phyloP scores from a whole-genome alignment of 2,888 invertebrate genomes.

The Tetrapedia diversipes region DNA sequence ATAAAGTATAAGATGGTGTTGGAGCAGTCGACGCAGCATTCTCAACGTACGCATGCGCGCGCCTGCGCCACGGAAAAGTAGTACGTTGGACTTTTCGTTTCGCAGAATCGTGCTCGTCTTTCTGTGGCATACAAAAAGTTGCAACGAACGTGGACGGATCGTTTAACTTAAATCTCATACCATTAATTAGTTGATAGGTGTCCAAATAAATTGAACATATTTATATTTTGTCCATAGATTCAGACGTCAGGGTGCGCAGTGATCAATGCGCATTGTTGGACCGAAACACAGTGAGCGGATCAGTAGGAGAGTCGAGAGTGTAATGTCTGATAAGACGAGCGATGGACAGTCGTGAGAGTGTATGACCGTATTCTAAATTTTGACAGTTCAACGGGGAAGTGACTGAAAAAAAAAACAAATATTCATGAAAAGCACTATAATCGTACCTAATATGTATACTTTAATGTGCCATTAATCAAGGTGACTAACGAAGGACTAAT shows the following conservation, averaged over 20 bases:
- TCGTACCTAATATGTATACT: conserved; percentile 37
- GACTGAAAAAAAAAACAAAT: conserved; percentile 16
- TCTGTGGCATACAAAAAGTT: conserved; percentile 19
- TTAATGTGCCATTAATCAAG: conserved; percentile 35
- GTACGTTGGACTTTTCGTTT: conserved; percentile 47
- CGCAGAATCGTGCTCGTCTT: conserved; percentile 21
- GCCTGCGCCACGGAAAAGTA: conserved; percentile 63
- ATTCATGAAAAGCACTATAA: conserved; percentile 19
- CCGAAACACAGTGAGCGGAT: conserved; percentile 53
- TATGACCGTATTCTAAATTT: conserved; percentile 66
- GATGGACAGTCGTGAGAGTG: conserved; percentile 74
- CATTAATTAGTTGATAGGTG: conserved; percentile 14
- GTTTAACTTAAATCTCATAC: conserved; percentile 5
- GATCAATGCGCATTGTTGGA: conserved; percentile 64
- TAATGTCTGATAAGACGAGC: conserved; percentile 78
- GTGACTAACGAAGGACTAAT: conserved; percentile 34
- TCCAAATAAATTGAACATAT: conserved; percentile 15
- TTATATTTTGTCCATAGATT: conserved; percentile 20
- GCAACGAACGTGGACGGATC: conserved; percentile 13
- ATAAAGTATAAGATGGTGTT: conserved; percentile 55
- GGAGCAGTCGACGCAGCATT: conserved; percentile 49
- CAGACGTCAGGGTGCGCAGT: conserved; percentile 48
- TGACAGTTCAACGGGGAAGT: conserved; percentile 67
- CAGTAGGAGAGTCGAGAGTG: conserved; percentile 68
- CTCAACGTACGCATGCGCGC: conserved; percentile 40